Evolutionary conservation across 2,888 invertebrate genomes (phyloP).

Genomic region (Bembecia ichneumoniformis): DNA sequence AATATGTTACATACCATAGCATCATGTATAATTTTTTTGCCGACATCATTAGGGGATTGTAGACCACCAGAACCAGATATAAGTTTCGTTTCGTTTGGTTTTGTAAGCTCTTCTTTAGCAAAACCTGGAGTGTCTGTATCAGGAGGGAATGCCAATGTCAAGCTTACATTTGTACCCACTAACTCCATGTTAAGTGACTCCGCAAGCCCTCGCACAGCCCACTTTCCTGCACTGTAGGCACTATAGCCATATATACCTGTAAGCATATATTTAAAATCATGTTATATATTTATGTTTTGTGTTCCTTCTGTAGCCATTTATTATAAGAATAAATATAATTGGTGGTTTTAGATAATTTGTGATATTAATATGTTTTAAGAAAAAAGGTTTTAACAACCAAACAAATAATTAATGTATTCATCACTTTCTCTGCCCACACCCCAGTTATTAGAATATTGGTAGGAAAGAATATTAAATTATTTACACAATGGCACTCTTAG

Average conservation of each 20-base stretch:
- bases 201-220: slow-evolving; percentile 94
- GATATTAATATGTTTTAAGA: no score
- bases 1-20: slow-evolving; percentile 74
- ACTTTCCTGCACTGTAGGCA: slow-evolving; percentile 94
- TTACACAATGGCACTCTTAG: no score
- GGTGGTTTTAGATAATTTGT: no score
- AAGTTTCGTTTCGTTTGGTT: slow-evolving; percentile 88
- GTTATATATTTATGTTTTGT: no score
- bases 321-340: no score
- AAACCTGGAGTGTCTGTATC: slow-evolving; percentile 99
- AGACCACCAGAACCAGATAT: slow-evolving; percentile 88
- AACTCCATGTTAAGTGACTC: slow-evolving; percentile 97
- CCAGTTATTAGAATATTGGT: not conserved
- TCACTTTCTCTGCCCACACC: not conserved
- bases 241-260: slow-evolving; percentile 91
- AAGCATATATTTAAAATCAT: no score
- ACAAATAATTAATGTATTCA: no score
- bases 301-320: no score
- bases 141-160: slow-evolving; percentile 91
- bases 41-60: slow-evolving; percentile 83
- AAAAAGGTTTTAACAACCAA: no score
- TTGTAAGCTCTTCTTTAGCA: slow-evolving; percentile 86
- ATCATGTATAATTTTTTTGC: slow-evolving; percentile 83
- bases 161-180: slow-evolving; percentile 82
- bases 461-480: no score